phyloP scores from a whole-genome alignment of 2,797 vertebrate genomes.

The Choloepus didactylus region DNA sequence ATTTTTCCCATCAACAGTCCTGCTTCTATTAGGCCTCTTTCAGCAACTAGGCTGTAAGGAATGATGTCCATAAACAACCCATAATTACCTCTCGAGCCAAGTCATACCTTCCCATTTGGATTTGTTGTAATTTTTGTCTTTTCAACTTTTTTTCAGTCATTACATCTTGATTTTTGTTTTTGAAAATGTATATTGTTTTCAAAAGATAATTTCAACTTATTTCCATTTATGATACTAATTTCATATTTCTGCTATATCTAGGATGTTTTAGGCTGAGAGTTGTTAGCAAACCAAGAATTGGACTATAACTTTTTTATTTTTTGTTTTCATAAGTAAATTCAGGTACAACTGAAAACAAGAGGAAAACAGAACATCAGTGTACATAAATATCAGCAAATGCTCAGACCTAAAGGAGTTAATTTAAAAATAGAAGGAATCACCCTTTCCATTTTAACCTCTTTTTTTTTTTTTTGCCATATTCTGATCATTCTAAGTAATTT shows the following conservation, averaged over 20 bases:
- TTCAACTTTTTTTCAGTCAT: neutral
- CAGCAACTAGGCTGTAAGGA: neutral
- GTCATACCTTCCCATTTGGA: neutral
- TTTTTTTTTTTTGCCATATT: neutral
- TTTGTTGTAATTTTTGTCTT: neutral
- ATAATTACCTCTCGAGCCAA: neutral
- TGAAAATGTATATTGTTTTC: neutral
- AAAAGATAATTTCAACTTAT: slow-evolving; percentile 1
- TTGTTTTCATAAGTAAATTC: neutral
- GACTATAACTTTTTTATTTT: neutral
- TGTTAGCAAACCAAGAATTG: neutral
- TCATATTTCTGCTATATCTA: neutral
- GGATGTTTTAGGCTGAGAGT: neutral
- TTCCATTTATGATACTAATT: neutral
- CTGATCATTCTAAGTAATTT: neutral
- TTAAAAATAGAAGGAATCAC: neutral
- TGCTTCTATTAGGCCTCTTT: neutral
- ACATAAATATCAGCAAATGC: neutral
- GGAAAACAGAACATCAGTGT: neutral
- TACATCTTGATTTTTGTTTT: neutral
- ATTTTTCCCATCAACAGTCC: neutral
- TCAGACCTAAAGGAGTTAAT: neutral
- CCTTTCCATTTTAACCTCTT: neutral
- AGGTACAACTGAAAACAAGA: neutral
- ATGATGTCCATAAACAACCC: neutral